Base-by-base conservation (phyloP, 2,888 invertebrate genomes). In the Agrochola lychnidis region DNA sequence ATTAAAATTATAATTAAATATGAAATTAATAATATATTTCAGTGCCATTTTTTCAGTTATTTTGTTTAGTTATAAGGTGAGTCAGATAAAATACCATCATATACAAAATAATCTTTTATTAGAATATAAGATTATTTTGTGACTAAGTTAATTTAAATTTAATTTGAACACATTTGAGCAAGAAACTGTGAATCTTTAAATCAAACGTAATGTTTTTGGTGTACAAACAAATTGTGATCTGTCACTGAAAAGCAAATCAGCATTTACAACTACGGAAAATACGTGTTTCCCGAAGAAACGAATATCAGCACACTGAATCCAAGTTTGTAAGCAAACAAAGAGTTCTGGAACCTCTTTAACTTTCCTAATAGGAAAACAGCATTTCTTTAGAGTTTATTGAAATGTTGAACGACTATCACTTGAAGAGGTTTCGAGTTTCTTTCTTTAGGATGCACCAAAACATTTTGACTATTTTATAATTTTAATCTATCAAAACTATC, bases 11-110 rank as follows among this genome's bases (percentile, higher is more conserved):
- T 84, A 80, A 70, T 71, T 75, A 81, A 85, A 87, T 71, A 90
- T 91, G 90, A 90, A 87, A 80, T 79, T 89, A 79, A 66, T 86
- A 19, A 74, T 84, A 51, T 80, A 84, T 77, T 75, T 83, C 5
- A 84, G 79, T 80, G 77, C 79, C 10, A 68, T 86, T 67, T 83
- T 88, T 40, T 76, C 79, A 10, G 53, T 84, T 72, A 75, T 85
- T 76, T 77, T 89, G 30, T 83, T 89, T 61, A 87, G 83, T 84
- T 84, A 62, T 81, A 73, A 83, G 89, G 91, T 90, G 79, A 87
- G 90, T 51, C 51, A 51, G 51, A 30, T 30, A 30, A 30, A 30
- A 30, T 30, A 30, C 1, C 30, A n/a, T n/a, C n/a, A n/a, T n/a
- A n/a, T 30, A 30, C 30, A 30, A 30, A 30, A 30, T 30, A 30